These are phyloP conservation scores for Hirundo rustica DNA, from an alignment of 2,797 vertebrate genomes.

Conservation along the genomic window DNA sequence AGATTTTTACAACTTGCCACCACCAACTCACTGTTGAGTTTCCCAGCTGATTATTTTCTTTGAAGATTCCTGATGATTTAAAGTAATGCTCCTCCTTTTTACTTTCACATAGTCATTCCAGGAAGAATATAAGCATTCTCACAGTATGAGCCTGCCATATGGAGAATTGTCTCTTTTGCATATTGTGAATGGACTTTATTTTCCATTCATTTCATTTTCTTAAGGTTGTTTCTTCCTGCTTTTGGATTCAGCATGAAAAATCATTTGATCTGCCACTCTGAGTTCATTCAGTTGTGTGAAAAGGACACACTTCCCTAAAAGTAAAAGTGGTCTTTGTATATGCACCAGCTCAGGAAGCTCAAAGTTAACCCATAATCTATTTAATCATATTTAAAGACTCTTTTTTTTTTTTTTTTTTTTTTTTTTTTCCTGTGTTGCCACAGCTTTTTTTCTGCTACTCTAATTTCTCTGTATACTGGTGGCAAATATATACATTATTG, in stretches of 20 bases:
- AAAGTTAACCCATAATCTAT: not conserved
- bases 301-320: not conserved
- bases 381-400: not conserved
- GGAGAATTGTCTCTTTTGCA: not conserved
- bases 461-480: not conserved
- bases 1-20: not conserved
- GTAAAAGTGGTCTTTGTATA: not conserved
- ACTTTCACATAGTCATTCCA: not conserved
- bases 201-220: not conserved
- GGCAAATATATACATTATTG: not conserved
- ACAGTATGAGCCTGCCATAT: not conserved
- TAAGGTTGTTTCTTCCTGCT: not conserved
- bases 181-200: not conserved
- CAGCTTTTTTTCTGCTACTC: not conserved
- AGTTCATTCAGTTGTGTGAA: not conserved
- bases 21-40: not conserved
- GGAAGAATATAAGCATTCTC: not conserved
- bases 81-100: not conserved
- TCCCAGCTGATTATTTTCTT: not conserved
- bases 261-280: not conserved
- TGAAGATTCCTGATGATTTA: not conserved
- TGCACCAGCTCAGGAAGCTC: not conserved
- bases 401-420: not conserved
- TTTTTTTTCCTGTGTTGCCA: not conserved
- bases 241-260: not conserved